Conservation (phyloP, 2,888 invertebrate species). For the Argyra leucocephala region DNA sequence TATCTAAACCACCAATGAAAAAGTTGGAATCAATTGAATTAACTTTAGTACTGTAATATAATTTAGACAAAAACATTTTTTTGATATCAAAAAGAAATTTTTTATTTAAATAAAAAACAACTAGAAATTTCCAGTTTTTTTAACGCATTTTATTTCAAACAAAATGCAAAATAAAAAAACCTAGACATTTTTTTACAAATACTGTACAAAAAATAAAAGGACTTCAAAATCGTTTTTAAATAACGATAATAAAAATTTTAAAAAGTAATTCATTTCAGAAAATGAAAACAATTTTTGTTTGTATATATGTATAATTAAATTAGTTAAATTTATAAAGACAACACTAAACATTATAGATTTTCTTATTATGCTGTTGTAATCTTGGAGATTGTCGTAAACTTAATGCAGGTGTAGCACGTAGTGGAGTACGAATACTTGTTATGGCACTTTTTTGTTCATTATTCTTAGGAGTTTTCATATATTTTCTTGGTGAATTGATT, state of each 20-base stretch:
- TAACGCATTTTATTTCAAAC: neutral
- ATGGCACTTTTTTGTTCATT: neutral
- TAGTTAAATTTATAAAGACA: neutral
- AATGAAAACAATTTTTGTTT: too few relatives aligned
- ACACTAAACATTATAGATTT: neutral
- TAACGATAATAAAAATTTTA: too few relatives aligned
- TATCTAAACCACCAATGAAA: slow-evolving; percentile 33
- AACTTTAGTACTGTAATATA: slow-evolving; percentile 25
- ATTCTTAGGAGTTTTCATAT: slow-evolving; percentile 14
- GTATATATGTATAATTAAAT: neutral
- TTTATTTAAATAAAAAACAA: too few relatives aligned
- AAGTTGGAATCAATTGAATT: slow-evolving; percentile 32
- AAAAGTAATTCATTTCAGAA: too few relatives aligned
- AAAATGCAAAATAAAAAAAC: neutral
- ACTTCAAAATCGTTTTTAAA: too few relatives aligned
- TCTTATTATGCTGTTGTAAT: slow-evolving; percentile 13
- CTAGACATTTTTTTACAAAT: neutral
- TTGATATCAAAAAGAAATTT: too few relatives aligned
- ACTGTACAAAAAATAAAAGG: neutral
- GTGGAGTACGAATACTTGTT: slow-evolving; percentile 10
- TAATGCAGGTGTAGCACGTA: slow-evolving; percentile 13
- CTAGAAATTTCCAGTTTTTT: too few relatives aligned
- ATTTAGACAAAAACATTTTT: too few relatives aligned
- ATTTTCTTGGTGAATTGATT: slow-evolving; percentile 15
- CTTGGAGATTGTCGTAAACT: slow-evolving; percentile 14